A percentile compares a stretch with the other conserved stretches of the same genome.
Evolutionary conservation across 2,888 invertebrate genomes (phyloP).

Genomic region (Sphaeridia pumilis): DNA sequence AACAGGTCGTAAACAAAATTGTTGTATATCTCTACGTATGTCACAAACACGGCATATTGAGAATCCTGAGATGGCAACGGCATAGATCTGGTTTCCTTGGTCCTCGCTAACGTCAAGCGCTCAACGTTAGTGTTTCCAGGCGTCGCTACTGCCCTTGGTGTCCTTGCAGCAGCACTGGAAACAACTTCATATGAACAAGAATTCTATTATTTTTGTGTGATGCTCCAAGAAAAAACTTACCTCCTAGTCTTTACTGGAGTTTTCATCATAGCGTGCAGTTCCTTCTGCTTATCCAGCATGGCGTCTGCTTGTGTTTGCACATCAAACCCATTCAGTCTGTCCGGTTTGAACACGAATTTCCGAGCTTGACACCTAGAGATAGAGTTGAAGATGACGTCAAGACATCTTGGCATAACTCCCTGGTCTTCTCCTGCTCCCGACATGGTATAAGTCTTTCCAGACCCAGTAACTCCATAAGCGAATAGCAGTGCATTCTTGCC

Average conservation of each 20-base stretch:
- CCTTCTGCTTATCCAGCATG: slow-evolving; percentile 50
- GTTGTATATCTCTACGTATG: slow-evolving; percentile 93
- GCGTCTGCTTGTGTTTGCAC: slow-evolving; percentile 81
- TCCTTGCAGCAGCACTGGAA: too few relatives aligned
- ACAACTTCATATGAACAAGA: too few relatives aligned
- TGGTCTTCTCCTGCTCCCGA: slow-evolving; percentile 58
- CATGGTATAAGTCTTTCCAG: slow-evolving; percentile 96
- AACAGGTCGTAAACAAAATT: slow-evolving; percentile 91
- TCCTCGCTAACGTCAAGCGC: too few relatives aligned
- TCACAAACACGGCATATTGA: slow-evolving; percentile 80
- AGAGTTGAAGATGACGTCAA: slow-evolving; percentile 87
- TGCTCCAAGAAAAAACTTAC: too few relatives aligned
- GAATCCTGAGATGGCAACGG: slow-evolving; percentile 65
- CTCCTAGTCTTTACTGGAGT: slow-evolving; percentile 23
- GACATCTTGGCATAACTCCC: slow-evolving; percentile 75
- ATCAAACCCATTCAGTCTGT: slow-evolving; percentile 87
- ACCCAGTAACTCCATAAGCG: slow-evolving; percentile 93
- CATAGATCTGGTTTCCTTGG: slow-evolving; percentile 45
- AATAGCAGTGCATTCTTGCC: slow-evolving; percentile 90
- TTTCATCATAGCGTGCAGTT: slow-evolving; percentile 23
- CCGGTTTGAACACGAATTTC: slow-evolving; percentile 85
- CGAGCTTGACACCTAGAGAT: slow-evolving; percentile 70
- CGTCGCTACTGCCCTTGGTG: too few relatives aligned
- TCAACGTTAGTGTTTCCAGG: too few relatives aligned
- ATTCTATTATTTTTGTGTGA: too few relatives aligned